Evolutionary conservation across 2,888 invertebrate genomes (phyloP), one percentile per base, ranked within the genome.

Genomic region (Cancer borealis): DNA sequence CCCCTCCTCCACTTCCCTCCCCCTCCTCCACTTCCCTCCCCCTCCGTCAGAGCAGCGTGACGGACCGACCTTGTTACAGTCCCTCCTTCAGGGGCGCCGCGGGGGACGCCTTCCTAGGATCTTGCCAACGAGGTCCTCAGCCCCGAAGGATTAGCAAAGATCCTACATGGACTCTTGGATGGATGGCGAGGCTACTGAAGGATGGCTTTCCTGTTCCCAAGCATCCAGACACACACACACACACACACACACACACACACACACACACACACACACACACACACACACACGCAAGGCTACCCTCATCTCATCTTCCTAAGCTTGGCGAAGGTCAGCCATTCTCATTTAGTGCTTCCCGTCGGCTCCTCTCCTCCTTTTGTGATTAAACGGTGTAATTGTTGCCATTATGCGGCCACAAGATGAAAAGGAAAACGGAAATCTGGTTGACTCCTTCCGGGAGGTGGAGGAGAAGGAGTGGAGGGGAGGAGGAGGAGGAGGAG

Each of bases 341-440:
- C 91, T 91, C 93, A 91, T 87, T 8, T 84, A 49, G 54, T 14
- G 49, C 90, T 90, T 79, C 79, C 79, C 79, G 30, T 79, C 79
- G 30, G 79, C 79, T 30, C 8, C 79, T 30, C 45, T 66, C 89
- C 66, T 60, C 89, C 91, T 46, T 54, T 91, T 93, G 93, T 91
- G 91, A 91, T 93, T 93, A 93, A 93, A 91, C 84, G 91, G 54
- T 93, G 87, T 93, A 93, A 93, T 93, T 93, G 87, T 84, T 47
- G 60, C 46, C 84, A 91, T 93, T 93, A 91, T 93, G 60, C 26
- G 49, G 39, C 49, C 90, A 49, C 87, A 93, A 93, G 91, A 93
- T 88, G 91, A 93, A 93, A 91, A 91, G 79, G 91, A 91, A 93
- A 90, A 91, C 93, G 93, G 93, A 93, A 91, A 88, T 93, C 91